Evolutionary conservation across 1,140 invertebrate species (phyloP), one percentile per base, ranked within the genome.

Genomic region (Heliconius hermathena): DNA sequence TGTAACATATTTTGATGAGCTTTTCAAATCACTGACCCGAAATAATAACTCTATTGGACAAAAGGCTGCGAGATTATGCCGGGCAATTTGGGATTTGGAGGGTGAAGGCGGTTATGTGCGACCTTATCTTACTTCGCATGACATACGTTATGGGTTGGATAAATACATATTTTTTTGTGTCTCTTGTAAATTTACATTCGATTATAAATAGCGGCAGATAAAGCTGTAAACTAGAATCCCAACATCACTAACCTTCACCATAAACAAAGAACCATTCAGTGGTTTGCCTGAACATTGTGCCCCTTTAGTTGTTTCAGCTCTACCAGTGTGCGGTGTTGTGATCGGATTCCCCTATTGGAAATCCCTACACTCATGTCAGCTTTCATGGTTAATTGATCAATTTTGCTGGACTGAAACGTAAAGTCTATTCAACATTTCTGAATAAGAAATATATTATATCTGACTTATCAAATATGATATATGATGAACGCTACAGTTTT

Each of bases 11-110:
- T 76, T 72, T 72, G 29, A 73, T 26, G 73, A 76, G 73, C 66
- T 75, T 79, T 76, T 72, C 46, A 89, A 93, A 91, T 89, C 89
- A 90, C 82, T 83, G 86, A 83, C 81, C 87, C 88, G 88, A 86
- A 88, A 90, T 89, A 93, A 92, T 88, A 92, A 90, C 85, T 91
- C 84, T 80, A 90, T 90, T 88, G 88, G 80, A 92, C 90, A 92
- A 91, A 91, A 86, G 89, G 87, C 83, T 84, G 84, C 80, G 85
- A 85, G 86, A 89, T 91, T 92, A 89, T 86, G 84, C 81, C 84
- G 87, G 88, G 84, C 87, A 87, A 90, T 91, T 91, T 88, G 79
- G 87, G 85, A 85, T 86, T 85, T 83, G 78, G 82, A 84, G 81
- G 80, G 84, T 74, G 83, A 85, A 86, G 84, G 83, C 82, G 87